Evolutionary conservation across 2,797 vertebrate species (phyloP), one percentile per base, ranked within the genome.

Genomic region (Percopsis omiscomaycus): DNA sequence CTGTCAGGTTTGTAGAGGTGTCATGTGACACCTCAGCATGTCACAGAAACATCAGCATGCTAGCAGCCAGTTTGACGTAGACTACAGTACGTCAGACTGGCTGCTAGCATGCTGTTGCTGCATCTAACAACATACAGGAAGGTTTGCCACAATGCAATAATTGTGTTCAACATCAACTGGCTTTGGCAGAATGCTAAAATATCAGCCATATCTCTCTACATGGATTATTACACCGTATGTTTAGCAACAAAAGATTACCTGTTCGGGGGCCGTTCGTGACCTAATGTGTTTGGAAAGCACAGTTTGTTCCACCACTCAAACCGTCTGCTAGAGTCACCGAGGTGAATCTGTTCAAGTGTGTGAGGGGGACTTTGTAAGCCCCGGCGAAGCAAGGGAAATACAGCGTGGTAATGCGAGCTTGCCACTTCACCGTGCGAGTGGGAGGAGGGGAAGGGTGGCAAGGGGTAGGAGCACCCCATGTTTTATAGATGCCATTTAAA

Each of bases 401-500:
- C 78, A 75, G 81, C 75, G 68, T 75, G 74, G 78, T 85, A 79
- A 78, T 63, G 64, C 79, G 69, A 12, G 42, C 78, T 73, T 81
- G 81, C 79, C 65, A 66, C 73, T 76, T 60, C 29, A 65, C 77
- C 80, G 69, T 82, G 79, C 78, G 74, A 75, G 46, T 74, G 63
- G 54, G 73, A 68, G 65, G 78, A 73, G 46, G 68, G 56, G 56
- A 74, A 69, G 66, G 27, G 49, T 55, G 73, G 61, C 61, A 57
- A 61, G 66, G 15, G 32, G 16, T 50, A 63, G 75, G 73, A 46
- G 72, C 73, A 74, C 59, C 59, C 73, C 66, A 85, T 91, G 85
- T 91, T 92, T 91, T 91, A 91, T 91, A 88, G 90, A 88, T 91
- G 89, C 82, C 86, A 90, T 90, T 93, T 91, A 90, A 89, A 87